A percentile compares a stretch with the other conserved stretches of the same genome.
These are phyloP conservation scores for Orientallactaga sibirica DNA, from an alignment of 2,797 vertebrate species.

Conservation along the genomic window DNA sequence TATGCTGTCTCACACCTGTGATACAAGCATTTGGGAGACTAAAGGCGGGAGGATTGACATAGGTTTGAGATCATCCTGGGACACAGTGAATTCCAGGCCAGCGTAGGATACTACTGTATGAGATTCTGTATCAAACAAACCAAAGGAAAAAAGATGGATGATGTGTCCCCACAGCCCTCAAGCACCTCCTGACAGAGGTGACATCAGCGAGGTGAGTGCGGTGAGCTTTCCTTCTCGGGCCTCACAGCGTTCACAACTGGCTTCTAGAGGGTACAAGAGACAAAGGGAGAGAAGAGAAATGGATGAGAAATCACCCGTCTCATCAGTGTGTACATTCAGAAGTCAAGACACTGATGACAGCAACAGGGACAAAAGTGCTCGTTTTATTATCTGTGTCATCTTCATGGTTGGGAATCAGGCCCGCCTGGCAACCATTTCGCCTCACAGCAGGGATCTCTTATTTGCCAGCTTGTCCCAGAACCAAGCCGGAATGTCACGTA, in stretches of 20 bases:
- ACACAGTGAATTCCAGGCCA: too few relatives aligned
- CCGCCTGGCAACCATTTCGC: not conserved
- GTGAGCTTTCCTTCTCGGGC: constrained; percentile 12
- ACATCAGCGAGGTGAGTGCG: not conserved
- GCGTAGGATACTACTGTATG: too few relatives aligned
- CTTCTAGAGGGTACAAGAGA: constrained; percentile 11
- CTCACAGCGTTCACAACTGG: not conserved
- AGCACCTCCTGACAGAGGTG: constrained; percentile 5
- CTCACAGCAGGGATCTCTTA: not conserved
- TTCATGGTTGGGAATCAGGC: not conserved
- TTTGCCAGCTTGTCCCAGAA: not conserved
- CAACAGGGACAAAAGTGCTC: not conserved
- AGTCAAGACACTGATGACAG: not conserved
- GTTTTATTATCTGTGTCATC: not conserved
- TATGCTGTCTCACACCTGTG: not conserved
- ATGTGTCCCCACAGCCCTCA: not conserved
- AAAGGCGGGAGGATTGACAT: not conserved
- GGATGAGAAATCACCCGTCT: not conserved
- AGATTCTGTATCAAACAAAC: not conserved
- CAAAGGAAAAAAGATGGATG: not conserved
- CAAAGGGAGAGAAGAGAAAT: not conserved
- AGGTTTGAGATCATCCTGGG: not conserved
- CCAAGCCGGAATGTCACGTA: not conserved
- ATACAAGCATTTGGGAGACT: not conserved
- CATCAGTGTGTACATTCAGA: not conserved